phyloP scores from a whole-genome alignment of 2,113 vertebrate species.

The Sinocyclocheilus anshuiensis region DNA sequence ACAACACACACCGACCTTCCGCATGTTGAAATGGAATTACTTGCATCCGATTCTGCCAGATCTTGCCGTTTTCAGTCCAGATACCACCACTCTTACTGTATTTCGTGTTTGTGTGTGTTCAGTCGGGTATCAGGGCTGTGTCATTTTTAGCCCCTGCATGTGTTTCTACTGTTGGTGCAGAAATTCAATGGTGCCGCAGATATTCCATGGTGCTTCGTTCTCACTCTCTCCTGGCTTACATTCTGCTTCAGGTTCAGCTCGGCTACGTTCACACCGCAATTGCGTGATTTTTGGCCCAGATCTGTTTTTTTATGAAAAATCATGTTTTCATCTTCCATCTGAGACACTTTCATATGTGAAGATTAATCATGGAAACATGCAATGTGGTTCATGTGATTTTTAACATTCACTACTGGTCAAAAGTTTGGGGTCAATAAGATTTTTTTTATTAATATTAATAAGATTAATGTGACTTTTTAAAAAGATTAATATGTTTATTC shows the following conservation, averaged over 20 bases:
- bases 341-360: neutral
- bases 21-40: conserved; percentile 38
- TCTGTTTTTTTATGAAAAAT: neutral
- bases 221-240: neutral
- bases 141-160: conserved; percentile 24
- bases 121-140: conserved; percentile 40
- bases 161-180: conserved; percentile 12
- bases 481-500: neutral
- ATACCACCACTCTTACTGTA: conserved; percentile 49
- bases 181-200: conserved; percentile 20
- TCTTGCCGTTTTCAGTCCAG: conserved; percentile 44
- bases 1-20: conserved; percentile 32
- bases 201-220: conserved; percentile 28
- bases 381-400: neutral
- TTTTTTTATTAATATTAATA: neutral
- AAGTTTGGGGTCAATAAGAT: neutral
- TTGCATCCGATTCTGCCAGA: conserved; percentile 40
- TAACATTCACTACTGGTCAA: neutral
- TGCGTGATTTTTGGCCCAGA: neutral
- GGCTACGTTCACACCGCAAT: conserved; percentile 1
- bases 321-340: neutral
- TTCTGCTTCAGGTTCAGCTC: conserved; percentile 1
- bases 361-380: neutral
- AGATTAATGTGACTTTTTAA: neutral
- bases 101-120: conserved; percentile 13